These are phyloP conservation scores for Nomada hirtipes DNA, from an alignment of 2,888 invertebrate genomes.

Conservation along the genomic window DNA sequence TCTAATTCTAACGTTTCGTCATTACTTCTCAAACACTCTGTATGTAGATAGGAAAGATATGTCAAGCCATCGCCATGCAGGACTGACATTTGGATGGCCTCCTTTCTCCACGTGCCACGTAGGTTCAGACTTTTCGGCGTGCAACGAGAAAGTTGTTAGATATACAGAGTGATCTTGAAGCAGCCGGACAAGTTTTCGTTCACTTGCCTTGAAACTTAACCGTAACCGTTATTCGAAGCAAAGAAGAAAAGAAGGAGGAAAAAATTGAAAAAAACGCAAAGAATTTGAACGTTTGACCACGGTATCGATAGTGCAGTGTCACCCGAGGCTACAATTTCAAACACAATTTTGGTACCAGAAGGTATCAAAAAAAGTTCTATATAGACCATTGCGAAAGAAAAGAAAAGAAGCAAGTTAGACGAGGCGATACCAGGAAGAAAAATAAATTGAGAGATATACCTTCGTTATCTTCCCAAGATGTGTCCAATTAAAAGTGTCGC, in stretches of 20 bases:
- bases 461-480: slow-evolving; percentile 62
- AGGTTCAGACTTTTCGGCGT: slow-evolving; percentile 69
- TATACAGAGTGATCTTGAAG: slow-evolving; percentile 43
- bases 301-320: no score
- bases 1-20: no score
- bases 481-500: slow-evolving; percentile 71
- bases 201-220: no score
- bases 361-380: no score
- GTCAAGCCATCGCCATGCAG: slow-evolving; percentile 57
- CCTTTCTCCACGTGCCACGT: slow-evolving; percentile 72
- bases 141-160: slow-evolving; percentile 70
- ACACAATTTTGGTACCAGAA: no score
- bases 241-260: no score
- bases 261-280: no score
- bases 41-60: slow-evolving; percentile 42
- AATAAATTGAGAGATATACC: slow-evolving; percentile 57
- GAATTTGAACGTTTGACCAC: no score
- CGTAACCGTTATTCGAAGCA: no score
- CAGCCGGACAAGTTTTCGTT: background rate
- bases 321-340: no score
- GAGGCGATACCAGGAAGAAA: slow-evolving; percentile 26
- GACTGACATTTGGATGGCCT: slow-evolving; percentile 74
- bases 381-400: no score
- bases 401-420: background rate
- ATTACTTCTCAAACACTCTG: no score